Base-by-base conservation (phyloP, 1,140 invertebrate genomes). In the Archivesica marissinica region DNA sequence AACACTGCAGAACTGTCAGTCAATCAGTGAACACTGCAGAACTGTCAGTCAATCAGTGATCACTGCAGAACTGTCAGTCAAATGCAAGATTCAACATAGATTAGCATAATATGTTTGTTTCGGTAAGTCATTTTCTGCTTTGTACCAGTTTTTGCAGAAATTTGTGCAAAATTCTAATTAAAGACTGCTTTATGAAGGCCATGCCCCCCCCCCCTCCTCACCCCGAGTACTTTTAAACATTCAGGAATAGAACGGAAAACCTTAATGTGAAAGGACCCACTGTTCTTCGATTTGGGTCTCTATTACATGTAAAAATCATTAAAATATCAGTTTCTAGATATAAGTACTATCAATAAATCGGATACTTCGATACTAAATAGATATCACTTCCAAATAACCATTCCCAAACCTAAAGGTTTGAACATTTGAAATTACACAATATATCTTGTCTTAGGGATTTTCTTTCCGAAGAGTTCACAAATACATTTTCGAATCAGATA, bases 101-200 rank as follows among this genome's bases (percentile, higher is more conserved):
- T 72, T 25, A 23, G 44, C 2, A n/a, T 44, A 41, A 72, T 72
- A 72, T 2, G 66, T 72, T 72, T 72, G 44, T 72, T n/a, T 44
- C 2, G 2, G n/a, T 13, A 0, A 72, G 66, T 44, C 66, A 72
- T 41, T 72, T 64, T 64, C 2, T 30, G 59, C 59, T 35, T 64
- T 64, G 59, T 64, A 25, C 38, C 15, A 9, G 3, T 33, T 64
- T 64, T 33, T 64, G 59, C 59, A 64, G 9, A 64, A 64, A 64
- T 35, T 30, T 64, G 30, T 35, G 59, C 38, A 35, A 35, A 64
- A 64, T 20, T 35, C 59, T 64, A 30, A 64, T 64, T 64, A 64
- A 64, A 20, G 20, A 6, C 33, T 20, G 13, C 54, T 28, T 59
- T 28, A 2, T 28, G 25, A 59, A 35, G 59, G 23, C 30, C 9